A percentile compares a stretch with the other conserved stretches of the same genome.
Conservation (phyloP, 2,113 vertebrate species). For the Microcebus jonahi region DNA sequence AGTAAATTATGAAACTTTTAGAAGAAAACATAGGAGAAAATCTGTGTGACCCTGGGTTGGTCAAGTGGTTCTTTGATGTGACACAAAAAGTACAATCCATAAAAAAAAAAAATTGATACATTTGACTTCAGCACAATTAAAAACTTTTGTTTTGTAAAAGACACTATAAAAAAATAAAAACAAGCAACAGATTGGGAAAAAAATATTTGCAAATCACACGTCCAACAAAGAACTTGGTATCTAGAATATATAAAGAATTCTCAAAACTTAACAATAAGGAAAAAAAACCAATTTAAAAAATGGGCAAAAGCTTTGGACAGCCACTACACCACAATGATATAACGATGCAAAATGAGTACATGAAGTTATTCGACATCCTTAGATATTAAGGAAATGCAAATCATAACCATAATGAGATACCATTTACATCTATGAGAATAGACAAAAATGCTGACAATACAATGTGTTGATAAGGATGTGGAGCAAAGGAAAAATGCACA, state of each 20-base stretch:
- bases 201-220: constrained; percentile 22
- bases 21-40: not conserved
- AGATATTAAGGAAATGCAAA: not conserved
- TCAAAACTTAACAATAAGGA: constrained; percentile 14
- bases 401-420: not conserved
- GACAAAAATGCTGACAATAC: not conserved
- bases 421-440: not conserved
- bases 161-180: constrained; percentile 3
- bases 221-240: not conserved
- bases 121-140: constrained; percentile 14
- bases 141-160: constrained; percentile 36
- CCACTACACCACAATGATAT: not conserved
- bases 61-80: not conserved
- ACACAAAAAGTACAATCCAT: not conserved
- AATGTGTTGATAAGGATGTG: not conserved
- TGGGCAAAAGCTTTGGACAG: not conserved
- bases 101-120: constrained; percentile 16
- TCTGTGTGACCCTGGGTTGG: not conserved
- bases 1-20: not conserved
- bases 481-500: not conserved
- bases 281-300: constrained; percentile 29
- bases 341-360: not conserved
- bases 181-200: not conserved
- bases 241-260: not conserved
- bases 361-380: not conserved